These are phyloP conservation scores for Nerophis lumbriciformis DNA, from an alignment of 2,113 vertebrate genomes.

Conservation along the genomic window DNA sequence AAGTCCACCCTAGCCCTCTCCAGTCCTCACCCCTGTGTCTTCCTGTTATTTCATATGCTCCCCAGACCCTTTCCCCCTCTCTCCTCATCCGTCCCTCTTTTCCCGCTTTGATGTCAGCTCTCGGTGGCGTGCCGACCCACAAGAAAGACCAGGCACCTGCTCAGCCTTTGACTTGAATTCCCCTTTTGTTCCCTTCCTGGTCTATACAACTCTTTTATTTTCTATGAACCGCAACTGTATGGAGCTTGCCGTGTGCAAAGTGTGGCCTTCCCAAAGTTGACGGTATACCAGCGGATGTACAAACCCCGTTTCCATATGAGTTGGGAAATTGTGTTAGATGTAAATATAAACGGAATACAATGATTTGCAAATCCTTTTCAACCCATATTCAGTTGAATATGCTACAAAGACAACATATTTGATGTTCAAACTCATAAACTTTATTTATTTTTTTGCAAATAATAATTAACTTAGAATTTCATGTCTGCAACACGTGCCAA, in stretches of 20 bases:
- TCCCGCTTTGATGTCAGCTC: slow-evolving; percentile 50
- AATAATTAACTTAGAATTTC: no score
- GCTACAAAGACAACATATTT: no score
- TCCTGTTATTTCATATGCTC: slow-evolving; percentile 57
- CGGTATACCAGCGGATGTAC: neutral
- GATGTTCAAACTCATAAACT: no score
- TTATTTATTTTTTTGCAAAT: no score
- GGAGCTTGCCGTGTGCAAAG: no score
- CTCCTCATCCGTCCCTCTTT: slow-evolving; percentile 37
- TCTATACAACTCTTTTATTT: neutral
- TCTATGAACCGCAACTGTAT: neutral
- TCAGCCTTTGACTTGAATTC: slow-evolving; percentile 11
- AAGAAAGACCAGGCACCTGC: slow-evolving; percentile 31
- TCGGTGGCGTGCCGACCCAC: slow-evolving; percentile 23
- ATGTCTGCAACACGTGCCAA: no score
- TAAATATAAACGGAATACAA: no score
- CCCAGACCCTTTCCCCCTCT: slow-evolving; percentile 46
- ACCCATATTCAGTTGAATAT: no score
- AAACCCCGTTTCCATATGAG: no score
- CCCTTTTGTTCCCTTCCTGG: neutral
- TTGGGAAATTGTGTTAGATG: no score
- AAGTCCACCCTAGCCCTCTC: slow-evolving; percentile 11
- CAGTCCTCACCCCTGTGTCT: slow-evolving; percentile 26
- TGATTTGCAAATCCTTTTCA: no score
- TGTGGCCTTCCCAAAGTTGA: neutral